Base-by-base conservation (phyloP, 1,140 invertebrate species). In the Wiebesia pumilae region DNA sequence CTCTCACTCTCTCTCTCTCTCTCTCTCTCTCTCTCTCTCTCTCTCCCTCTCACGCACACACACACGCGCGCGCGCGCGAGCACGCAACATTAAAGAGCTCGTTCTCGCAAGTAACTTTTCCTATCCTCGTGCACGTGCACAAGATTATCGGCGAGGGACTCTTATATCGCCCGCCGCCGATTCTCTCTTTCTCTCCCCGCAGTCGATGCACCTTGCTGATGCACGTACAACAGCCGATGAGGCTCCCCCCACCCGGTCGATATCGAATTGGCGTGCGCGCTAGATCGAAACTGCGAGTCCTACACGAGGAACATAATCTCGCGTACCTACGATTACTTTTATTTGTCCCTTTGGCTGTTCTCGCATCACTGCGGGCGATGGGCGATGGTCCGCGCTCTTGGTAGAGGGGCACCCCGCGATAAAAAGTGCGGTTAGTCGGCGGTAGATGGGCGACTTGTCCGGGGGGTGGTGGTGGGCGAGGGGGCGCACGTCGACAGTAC, bases 401-500 rank as follows among this genome's bases (percentile, higher is more conserved):
- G 27, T 12, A 27, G n/a, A n/a, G 71, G 84, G 62, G 51, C 51
- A 54, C 78, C 82, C 81, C 85, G n/a, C 19, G 7, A 30, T 30
- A 67, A 54, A 54, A 54, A 54, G 51, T 54, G 51, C 51, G 51
- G 51, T 62, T 27, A 54, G 75, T 51, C 27, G 40, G 43, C 6
- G 27, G n/a, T 54, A 12, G 1, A 14, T 19, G n/a, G 43, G 27
- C 4, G 73, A 1, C n/a, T 43, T 30, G 7, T 43, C 0, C 3
- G 33, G 27, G 14, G 43, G 27, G 75, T 6, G 27, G 38, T 19
- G 51, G 58, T 3, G 58, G 43, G 7, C 12, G n/a, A 16, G 75
- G 0, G 35, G 27, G 51, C 33, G 30, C 87, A 80, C 84, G 83
- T 87, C 83, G 89, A 90, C 88, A 89, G 89, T 89, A 90, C 87